Percentiles rank a stretch among this genome's conserved stretches.
Conservation (phyloP, 2,797 vertebrate species). For the Borostomias antarcticus region DNA sequence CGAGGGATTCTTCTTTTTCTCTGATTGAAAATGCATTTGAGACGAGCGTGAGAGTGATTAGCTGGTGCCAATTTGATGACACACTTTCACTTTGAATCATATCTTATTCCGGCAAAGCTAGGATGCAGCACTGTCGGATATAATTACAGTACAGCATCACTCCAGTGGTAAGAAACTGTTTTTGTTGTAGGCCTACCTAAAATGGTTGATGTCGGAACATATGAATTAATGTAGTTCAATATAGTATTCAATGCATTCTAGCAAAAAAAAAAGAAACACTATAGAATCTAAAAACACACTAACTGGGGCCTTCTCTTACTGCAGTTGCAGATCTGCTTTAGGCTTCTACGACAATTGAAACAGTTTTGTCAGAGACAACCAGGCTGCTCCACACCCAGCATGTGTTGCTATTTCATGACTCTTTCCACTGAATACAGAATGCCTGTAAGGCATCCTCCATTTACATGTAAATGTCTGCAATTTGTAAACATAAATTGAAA, state of each 20-base stretch:
- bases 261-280: too few species aligned
- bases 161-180: too few species aligned
- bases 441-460: slow-evolving; percentile 70
- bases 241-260: neutral
- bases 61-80: slow-evolving; percentile 45
- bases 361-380: neutral
- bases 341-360: neutral
- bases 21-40: slow-evolving; percentile 71
- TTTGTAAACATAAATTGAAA: slow-evolving; percentile 81
- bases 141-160: neutral
- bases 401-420: slow-evolving; percentile 64
- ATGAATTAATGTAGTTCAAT: neutral
- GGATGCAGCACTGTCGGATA: slow-evolving; percentile 29
- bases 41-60: slow-evolving; percentile 44
- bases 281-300: too few species aligned
- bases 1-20: slow-evolving; percentile 51
- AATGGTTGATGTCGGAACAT: neutral
- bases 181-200: too few species aligned
- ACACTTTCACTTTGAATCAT: slow-evolving; percentile 46
- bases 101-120: slow-evolving; percentile 43
- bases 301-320: too few species aligned
- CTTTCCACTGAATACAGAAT: slow-evolving; percentile 63
- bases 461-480: slow-evolving; percentile 77
- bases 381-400: slow-evolving; percentile 59
- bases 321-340: neutral